These are phyloP conservation scores for Leguminivora glycinivorella DNA, from an alignment of 1,140 invertebrate genomes.

Conservation along the genomic window DNA sequence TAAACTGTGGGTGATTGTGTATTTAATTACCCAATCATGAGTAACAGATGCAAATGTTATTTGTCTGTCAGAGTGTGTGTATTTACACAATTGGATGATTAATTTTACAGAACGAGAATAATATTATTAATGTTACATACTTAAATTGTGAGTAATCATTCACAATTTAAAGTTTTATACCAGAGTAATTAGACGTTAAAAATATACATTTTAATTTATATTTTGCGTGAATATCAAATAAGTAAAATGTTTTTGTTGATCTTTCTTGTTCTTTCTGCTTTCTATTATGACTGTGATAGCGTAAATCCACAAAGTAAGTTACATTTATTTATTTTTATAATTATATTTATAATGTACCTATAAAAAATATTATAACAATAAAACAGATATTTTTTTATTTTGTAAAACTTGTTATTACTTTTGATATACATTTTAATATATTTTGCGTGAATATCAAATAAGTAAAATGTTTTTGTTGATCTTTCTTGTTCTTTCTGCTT, in stretches of 20 bases:
- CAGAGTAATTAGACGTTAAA: neutral
- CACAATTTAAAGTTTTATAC: neutral
- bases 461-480: neutral
- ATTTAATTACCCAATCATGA: neutral
- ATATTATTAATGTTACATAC: neutral
- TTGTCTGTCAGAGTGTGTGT: neutral
- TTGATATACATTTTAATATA: neutral
- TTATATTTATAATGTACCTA: too few relatives aligned
- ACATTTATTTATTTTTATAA: neutral
- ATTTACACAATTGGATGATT: slow-evolving; percentile 17
- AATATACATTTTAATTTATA: neutral
- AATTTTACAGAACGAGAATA: too few relatives aligned
- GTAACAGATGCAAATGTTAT: neutral
- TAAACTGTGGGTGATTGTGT: neutral
- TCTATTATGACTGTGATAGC: neutral
- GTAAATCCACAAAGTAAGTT: neutral
- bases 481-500: neutral
- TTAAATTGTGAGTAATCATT: neutral
- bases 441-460: neutral
- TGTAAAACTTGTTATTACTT: too few relatives aligned
- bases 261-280: neutral
- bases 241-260: neutral
- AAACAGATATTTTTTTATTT: too few relatives aligned
- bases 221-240: neutral
- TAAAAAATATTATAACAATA: neutral